phyloP scores from a whole-genome alignment of 2,113 vertebrate species.

The Suncus etruscus region DNA sequence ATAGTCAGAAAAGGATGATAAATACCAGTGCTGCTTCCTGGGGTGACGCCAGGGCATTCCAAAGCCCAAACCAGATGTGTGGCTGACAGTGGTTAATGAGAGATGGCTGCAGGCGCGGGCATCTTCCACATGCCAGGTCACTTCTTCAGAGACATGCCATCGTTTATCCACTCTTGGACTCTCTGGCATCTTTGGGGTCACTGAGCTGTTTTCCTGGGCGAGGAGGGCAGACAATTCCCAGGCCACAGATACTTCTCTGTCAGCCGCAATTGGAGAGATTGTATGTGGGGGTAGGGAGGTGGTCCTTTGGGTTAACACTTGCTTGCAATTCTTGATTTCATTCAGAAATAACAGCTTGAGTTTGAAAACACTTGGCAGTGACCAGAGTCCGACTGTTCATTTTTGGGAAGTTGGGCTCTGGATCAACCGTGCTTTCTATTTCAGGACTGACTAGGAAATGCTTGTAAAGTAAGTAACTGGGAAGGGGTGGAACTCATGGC shows the following conservation, averaged over 20 bases:
- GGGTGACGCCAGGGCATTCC: slow-evolving; percentile 56
- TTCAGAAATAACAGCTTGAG: slow-evolving; percentile 40
- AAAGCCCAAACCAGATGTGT: slow-evolving; percentile 74
- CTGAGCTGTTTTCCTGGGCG: neutral
- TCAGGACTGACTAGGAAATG: slow-evolving; percentile 28
- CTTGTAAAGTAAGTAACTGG: slow-evolving; percentile 37
- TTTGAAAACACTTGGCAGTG: slow-evolving; percentile 53
- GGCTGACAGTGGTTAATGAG: slow-evolving; percentile 75
- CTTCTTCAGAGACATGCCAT: slow-evolving; percentile 65
- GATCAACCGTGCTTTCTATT: slow-evolving; percentile 27
- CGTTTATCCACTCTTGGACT: slow-evolving; percentile 38
- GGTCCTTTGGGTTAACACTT: slow-evolving; percentile 29
- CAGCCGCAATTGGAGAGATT: neutral
- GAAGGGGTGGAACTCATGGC: neutral
- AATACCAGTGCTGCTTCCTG: slow-evolving; percentile 68
- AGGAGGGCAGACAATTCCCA: neutral
- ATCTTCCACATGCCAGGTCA: slow-evolving; percentile 54
- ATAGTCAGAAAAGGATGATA: slow-evolving; percentile 66
- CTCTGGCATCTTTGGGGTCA: slow-evolving; percentile 51
- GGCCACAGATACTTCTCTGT: slow-evolving; percentile 44
- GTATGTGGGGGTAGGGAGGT: neutral
- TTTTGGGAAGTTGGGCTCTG: neutral
- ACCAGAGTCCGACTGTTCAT: slow-evolving; percentile 7
- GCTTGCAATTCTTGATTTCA: slow-evolving; percentile 15
- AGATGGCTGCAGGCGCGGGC: slow-evolving; percentile 46